These are phyloP conservation scores for Chlamydotis undulata DNA, from an alignment of 2,113 vertebrate species.

Conservation along the genomic window DNA sequence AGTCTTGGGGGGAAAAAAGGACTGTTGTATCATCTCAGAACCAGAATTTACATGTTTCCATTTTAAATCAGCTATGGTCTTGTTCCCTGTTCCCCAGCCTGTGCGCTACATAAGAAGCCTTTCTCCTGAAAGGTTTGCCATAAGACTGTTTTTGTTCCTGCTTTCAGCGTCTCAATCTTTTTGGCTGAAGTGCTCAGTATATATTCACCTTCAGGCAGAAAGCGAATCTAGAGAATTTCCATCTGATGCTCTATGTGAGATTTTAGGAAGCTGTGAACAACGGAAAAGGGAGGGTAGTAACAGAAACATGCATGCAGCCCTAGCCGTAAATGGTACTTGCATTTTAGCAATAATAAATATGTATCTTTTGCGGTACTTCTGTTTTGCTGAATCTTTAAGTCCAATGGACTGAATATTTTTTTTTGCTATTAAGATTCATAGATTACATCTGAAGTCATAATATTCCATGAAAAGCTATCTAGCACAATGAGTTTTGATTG, in stretches of 20 bases:
- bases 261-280: not conserved
- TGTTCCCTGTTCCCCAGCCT: not conserved
- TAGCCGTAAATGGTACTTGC: not conserved
- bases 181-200: not conserved
- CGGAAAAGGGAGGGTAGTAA: not conserved
- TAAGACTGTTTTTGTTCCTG: not conserved
- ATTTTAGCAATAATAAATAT: not conserved
- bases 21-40: not conserved
- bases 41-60: not conserved
- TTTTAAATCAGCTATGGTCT: not conserved
- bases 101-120: not conserved
- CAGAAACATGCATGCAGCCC: not conserved
- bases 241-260: not conserved
- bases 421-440: not conserved
- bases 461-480: not conserved
- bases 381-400: not conserved
- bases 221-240: not conserved
- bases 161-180: not conserved
- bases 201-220: not conserved
- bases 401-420: not conserved
- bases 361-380: not conserved
- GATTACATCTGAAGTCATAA: not conserved
- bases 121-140: not conserved
- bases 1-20: not conserved
- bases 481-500: not conserved